Conservation (phyloP, 2,888 invertebrate species). For the Ptychoptera albimana region DNA sequence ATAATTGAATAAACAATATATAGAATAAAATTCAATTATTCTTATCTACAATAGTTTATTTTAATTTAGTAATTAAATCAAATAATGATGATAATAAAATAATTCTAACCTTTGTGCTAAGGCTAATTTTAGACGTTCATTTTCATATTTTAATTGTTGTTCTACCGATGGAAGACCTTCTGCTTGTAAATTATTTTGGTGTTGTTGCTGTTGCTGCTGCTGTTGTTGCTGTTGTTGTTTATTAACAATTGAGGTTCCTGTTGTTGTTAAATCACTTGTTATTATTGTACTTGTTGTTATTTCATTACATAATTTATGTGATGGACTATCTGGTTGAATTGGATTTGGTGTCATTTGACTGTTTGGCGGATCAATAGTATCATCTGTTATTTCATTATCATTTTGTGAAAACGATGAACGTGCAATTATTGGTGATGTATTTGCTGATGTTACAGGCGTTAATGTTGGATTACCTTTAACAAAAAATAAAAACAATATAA, state of each 20-base stretch:
- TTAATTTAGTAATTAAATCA: background rate
- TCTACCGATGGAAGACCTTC: conserved; percentile 33
- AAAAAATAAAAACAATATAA: background rate
- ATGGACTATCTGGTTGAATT: conserved; percentile 27
- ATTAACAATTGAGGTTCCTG: conserved; percentile 14
- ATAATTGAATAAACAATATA: too few species aligned
- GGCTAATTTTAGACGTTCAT: conserved; percentile 88
- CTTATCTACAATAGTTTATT: too few species aligned
- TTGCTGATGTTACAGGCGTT: conserved; percentile 75
- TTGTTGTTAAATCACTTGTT: conserved; percentile 1
- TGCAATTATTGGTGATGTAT: conserved; percentile 69
- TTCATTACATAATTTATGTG: conserved; percentile 19
- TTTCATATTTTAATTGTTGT: conserved; percentile 91
- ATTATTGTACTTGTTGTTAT: background rate
- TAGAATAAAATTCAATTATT: too few species aligned
- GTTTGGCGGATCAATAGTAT: conserved; percentile 35
- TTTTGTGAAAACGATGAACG: conserved; percentile 37
- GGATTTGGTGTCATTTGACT: conserved; percentile 38
- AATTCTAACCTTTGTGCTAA: conserved; percentile 72
- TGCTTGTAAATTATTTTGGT: conserved; percentile 14
- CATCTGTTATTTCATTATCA: conserved; percentile 25
- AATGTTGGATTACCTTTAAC: conserved; percentile 43
- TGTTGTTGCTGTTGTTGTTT: conserved; percentile 47
- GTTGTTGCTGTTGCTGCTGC: conserved; percentile 47
- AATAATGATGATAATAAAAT: background rate